Percentiles rank a stretch among this genome's conserved stretches.
These are phyloP conservation scores for Leptinotarsa tumamoca DNA, from an alignment of 2,888 invertebrate genomes.

Conservation along the genomic window DNA sequence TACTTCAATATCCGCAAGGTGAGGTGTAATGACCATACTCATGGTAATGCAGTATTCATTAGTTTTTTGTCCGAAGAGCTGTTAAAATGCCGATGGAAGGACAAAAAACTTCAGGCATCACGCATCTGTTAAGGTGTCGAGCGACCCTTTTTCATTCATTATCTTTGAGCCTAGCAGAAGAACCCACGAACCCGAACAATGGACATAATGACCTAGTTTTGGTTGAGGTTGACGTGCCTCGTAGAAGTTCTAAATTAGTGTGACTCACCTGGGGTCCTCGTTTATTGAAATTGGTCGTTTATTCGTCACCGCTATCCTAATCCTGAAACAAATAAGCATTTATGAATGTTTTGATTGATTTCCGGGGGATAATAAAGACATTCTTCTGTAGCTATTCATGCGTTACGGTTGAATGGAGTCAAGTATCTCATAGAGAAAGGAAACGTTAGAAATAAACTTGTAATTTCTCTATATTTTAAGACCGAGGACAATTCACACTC, in stretches of 20 bases:
- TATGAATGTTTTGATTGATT: not conserved
- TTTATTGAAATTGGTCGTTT: not conserved
- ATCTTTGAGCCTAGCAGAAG: not conserved
- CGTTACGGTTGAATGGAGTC: too few species aligned
- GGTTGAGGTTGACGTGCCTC: not conserved
- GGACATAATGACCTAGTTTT: conserved; percentile 14
- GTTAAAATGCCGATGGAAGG: conserved; percentile 2
- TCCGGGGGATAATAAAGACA: too few species aligned
- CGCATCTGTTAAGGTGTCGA: conserved; percentile 14
- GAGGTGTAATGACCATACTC: conserved; percentile 3
- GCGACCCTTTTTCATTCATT: not conserved
- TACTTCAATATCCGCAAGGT: not conserved
- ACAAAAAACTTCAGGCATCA: not conserved
- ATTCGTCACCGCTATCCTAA: not conserved
- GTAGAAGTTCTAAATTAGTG: not conserved
- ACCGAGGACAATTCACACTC: too few species aligned
- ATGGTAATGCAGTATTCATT: conserved; percentile 8
- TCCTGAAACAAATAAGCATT: conserved; percentile 1
- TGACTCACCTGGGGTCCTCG: not conserved
- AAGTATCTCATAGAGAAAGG: too few species aligned
- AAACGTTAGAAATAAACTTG: too few species aligned
- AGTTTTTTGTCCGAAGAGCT: conserved; percentile 2
- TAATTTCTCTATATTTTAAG: too few species aligned
- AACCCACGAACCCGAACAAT: conserved; percentile 1
- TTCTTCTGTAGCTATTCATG: too few species aligned